phyloP scores from a whole-genome alignment of 2,888 invertebrate species.

The Amphiduros pacificus region DNA sequence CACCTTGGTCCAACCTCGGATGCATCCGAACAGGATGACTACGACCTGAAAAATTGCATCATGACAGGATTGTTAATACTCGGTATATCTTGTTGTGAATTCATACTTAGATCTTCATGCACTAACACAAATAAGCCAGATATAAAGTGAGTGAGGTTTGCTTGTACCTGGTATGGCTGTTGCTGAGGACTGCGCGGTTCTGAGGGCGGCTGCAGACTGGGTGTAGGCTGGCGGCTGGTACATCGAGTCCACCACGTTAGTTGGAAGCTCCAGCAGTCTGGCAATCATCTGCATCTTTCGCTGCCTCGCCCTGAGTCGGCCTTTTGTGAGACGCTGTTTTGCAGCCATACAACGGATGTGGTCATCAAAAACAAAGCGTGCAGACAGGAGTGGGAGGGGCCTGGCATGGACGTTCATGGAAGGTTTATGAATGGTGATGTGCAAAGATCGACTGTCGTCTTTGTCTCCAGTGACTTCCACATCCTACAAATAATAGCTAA shows the following conservation, averaged over 20 bases:
- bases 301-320: conserved; percentile 85
- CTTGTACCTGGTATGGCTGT: conserved; percentile 11
- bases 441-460: conserved; percentile 92
- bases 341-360: conserved; percentile 99
- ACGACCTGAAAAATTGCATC: conserved; percentile 10
- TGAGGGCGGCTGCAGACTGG: conserved; percentile 20
- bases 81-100: too few species aligned
- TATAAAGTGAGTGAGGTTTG: too few species aligned
- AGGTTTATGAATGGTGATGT: conserved; percentile 84
- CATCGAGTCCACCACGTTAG: conserved; percentile 29
- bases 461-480: conserved; percentile 94
- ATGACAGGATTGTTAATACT: too few species aligned
- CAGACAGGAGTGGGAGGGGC: conserved; percentile 52
- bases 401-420: conserved; percentile 64
- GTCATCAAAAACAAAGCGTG: conserved; percentile 90
- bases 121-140: too few species aligned
- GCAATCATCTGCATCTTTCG: conserved; percentile 97
- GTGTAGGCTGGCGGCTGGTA: conserved; percentile 21
- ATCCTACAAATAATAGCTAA: conserved; percentile 72
- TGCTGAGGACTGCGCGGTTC: not conserved
- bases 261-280: conserved; percentile 72
- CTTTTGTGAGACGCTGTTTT: conserved; percentile 67
- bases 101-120: too few species aligned
- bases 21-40: conserved; percentile 10
- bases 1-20: conserved; percentile 6